Conservation (phyloP, 2,113 vertebrate species). For the Aythya baeri region DNA sequence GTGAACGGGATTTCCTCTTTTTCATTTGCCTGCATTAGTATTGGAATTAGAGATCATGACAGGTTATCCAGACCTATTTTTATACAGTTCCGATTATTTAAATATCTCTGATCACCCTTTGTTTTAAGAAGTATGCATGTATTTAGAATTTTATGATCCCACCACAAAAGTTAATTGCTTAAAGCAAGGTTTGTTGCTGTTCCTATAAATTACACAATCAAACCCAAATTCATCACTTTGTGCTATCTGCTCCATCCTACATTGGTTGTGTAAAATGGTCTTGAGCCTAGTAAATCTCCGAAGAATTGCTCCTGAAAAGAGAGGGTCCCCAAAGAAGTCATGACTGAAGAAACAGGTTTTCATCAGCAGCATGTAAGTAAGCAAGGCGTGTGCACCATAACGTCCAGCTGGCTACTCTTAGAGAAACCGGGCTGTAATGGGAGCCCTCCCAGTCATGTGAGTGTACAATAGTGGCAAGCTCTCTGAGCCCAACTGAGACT, state of each 20-base stretch:
- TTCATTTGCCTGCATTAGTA: not conserved
- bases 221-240: not conserved
- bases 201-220: not conserved
- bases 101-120: not conserved
- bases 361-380: not conserved
- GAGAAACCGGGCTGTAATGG: not conserved
- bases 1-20: not conserved
- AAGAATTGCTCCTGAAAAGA: not conserved
- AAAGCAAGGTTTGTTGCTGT: not conserved
- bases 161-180: not conserved
- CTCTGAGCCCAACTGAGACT: not conserved
- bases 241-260: not conserved
- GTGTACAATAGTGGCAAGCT: rapidly evolving
- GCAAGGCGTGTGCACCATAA: not conserved
- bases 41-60: not conserved
- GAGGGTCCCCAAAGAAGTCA: not conserved
- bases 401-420: not conserved
- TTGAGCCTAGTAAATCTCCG: not conserved
- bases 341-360: not conserved
- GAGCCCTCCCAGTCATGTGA: not conserved
- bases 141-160: not conserved
- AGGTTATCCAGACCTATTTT: not conserved
- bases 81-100: not conserved
- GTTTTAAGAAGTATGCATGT: not conserved
- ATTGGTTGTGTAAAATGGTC: not conserved